These are phyloP conservation scores for Ophraella communa DNA, from an alignment of 2,888 invertebrate species.

Conservation along the genomic window DNA sequence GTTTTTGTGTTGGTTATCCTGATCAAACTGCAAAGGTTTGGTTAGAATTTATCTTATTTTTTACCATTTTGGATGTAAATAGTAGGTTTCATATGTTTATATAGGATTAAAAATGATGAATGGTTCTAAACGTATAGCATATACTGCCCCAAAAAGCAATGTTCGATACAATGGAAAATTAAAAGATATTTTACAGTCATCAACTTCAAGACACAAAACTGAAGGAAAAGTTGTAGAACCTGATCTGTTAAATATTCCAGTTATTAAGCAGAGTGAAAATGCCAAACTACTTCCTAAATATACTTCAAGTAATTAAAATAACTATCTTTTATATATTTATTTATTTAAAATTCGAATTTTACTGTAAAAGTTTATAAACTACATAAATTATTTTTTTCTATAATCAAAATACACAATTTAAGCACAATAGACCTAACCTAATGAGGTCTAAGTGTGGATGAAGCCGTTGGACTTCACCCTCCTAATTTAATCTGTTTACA, in stretches of 20 bases:
- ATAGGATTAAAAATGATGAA: slow-evolving; percentile 17
- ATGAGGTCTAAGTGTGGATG: too few relatives aligned
- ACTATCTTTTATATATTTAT: not conserved
- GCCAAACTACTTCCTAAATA: slow-evolving; percentile 71
- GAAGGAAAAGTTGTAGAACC: slow-evolving; percentile 35
- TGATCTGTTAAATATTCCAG: slow-evolving; percentile 61
- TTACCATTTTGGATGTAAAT: not conserved
- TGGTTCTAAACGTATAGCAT: slow-evolving; percentile 24
- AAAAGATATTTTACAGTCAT: slow-evolving; percentile 41
- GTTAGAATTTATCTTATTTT: not conserved
- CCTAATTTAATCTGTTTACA: too few relatives aligned
- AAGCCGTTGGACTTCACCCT: too few relatives aligned
- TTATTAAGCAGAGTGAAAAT: slow-evolving; percentile 75
- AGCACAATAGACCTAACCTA: too few relatives aligned
- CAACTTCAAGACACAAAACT: slow-evolving; percentile 34
- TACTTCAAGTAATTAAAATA: slow-evolving; percentile 58
- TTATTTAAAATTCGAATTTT: not conserved
- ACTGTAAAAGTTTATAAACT: too few relatives aligned
- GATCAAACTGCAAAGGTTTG: not conserved
- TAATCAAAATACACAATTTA: too few relatives aligned
- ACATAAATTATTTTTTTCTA: not conserved
- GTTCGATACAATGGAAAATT: slow-evolving; percentile 42
- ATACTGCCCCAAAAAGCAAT: slow-evolving; percentile 35
- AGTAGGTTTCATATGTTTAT: not conserved
- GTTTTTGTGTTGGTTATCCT: not conserved